phyloP scores from a whole-genome alignment of 2,888 invertebrate species.

The Podotricha telesiphe region DNA sequence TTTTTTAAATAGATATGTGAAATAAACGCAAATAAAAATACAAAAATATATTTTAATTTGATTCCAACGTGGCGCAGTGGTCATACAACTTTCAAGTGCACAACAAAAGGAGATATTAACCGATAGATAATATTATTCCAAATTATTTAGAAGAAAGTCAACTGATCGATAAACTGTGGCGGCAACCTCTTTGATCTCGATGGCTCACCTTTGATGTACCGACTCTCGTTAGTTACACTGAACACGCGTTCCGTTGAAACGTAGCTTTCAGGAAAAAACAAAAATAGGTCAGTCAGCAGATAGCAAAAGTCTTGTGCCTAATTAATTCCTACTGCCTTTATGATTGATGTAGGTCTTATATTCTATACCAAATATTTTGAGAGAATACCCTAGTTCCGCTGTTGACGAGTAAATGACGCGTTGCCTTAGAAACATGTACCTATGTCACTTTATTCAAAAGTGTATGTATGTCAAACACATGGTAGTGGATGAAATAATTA shows the following conservation, averaged over 20 bases:
- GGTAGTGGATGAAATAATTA: no score
- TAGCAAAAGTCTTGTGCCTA: slow-evolving; percentile 7
- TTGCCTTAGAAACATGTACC: neutral
- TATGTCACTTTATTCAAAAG: no score
- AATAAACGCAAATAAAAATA: neutral
- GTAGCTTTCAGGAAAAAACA: slow-evolving; percentile 43
- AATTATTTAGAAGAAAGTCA: slow-evolving; percentile 51
- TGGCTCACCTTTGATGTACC: slow-evolving; percentile 59
- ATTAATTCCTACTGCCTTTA: slow-evolving; percentile 11
- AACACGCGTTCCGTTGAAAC: slow-evolving; percentile 58
- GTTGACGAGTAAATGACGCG: neutral
- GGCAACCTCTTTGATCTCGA: slow-evolving; percentile 65
- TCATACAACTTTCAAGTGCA: no score
- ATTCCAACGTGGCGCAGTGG: no score
- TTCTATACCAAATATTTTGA: neutral
- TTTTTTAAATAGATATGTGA: neutral
- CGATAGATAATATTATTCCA: slow-evolving; percentile 46
- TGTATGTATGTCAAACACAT: no score
- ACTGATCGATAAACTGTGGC: slow-evolving; percentile 51
- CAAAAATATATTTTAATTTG: no score
- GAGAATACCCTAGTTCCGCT: no score
- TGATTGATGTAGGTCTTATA: neutral
- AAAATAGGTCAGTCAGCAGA: slow-evolving; percentile 29
- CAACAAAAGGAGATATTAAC: slow-evolving; percentile 37
- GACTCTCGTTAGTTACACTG: slow-evolving; percentile 66